Conservation (phyloP, 2,888 invertebrate genomes). For the Habrosyne pyritoides region DNA sequence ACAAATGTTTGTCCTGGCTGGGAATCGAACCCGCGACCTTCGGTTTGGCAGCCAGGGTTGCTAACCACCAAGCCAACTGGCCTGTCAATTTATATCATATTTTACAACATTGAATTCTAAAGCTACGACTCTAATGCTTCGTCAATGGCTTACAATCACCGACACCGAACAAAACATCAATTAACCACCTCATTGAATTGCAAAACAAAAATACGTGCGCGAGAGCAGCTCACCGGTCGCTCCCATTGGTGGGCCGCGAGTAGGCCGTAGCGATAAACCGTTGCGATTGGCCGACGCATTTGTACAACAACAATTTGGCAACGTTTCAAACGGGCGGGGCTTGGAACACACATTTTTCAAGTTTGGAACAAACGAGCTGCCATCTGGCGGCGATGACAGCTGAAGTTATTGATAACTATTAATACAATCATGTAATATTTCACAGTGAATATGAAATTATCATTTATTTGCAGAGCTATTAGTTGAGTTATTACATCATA, state of each 20-base stretch:
- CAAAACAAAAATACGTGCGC: conserved; percentile 68
- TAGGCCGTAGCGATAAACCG: conserved; percentile 42
- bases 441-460: not conserved
- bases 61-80: no score
- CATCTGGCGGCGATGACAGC: conserved; percentile 9
- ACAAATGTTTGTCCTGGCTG: no score
- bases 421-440: not conserved
- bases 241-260: conserved; percentile 54
- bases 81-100: no score
- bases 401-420: conserved; percentile 4
- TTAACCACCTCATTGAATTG: conserved; percentile 70
- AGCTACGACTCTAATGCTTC: no score
- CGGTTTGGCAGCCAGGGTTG: no score
- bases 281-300: conserved; percentile 52
- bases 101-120: no score
- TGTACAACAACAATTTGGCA: conserved; percentile 68
- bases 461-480: no score
- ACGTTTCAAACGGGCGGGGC: conserved; percentile 70
- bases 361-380: conserved; percentile 25
- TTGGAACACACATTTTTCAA: conserved; percentile 26
- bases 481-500: no score
- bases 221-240: conserved; percentile 51
- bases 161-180: conserved; percentile 66
- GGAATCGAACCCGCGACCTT: no score
- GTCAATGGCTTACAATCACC: conserved; percentile 44